Evolutionary conservation across 2,113 vertebrate genomes (phyloP).

Genomic region (Halcyon malimbica): DNA sequence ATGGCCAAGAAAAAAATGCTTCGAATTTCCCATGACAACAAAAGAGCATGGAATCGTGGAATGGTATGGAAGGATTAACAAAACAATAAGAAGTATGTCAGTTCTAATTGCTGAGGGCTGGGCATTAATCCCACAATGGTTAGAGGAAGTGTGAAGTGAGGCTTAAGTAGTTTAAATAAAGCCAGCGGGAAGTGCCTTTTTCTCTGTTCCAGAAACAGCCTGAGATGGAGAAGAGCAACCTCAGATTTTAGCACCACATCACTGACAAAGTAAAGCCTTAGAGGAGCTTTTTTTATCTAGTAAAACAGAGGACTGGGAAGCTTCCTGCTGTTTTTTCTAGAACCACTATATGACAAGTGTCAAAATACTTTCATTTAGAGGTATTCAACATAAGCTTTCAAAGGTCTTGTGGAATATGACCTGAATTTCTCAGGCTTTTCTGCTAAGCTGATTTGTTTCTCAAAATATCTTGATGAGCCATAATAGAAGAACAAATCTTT

Average conservation of each 20-base stretch:
- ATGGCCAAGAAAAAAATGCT: background rate
- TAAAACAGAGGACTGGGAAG: background rate
- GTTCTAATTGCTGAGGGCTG: background rate
- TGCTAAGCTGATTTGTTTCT: slow-evolving; percentile 7
- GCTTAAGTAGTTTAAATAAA: background rate
- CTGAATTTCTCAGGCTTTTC: background rate
- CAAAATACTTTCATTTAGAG: background rate
- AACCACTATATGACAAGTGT: background rate
- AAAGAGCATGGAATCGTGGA: background rate
- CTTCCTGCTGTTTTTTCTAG: background rate
- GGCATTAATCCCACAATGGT: background rate
- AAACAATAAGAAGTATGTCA: background rate
- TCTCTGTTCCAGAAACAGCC: background rate
- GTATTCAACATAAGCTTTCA: background rate
- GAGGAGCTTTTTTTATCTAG: background rate
- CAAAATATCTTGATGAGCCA: background rate
- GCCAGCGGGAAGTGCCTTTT: background rate
- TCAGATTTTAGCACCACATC: background rate
- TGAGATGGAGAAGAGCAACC: background rate
- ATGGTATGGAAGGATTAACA: background rate
- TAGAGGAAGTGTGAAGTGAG: background rate
- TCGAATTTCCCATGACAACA: background rate
- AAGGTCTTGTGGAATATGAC: background rate
- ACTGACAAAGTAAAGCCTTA: background rate
- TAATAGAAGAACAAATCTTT: background rate